Base-by-base conservation (phyloP, 2,113 vertebrate species). In the Poecilia latipinna region DNA sequence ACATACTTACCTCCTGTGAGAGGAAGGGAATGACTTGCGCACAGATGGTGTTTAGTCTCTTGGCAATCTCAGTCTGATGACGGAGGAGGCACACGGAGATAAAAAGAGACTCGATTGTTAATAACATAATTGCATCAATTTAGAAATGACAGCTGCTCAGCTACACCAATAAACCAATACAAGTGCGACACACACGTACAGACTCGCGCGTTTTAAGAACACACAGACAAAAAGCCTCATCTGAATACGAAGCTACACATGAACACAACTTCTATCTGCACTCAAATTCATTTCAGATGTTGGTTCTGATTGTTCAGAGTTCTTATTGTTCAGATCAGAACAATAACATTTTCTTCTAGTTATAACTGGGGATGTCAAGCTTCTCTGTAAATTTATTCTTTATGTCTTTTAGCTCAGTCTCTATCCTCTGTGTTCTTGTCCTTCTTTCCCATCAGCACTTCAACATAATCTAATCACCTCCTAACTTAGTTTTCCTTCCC, bases 21-120 rank as follows among this genome's bases (percentile, higher is more conserved):
- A 98, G 96, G 96, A 98, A 98, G 79, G 97, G 97, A 94, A 98
- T 98, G 95, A 98, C 97, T 96, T 98, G 97, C 89, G 97, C 97
- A 95, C 97, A 98, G 95, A 98, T 98, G 82, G 97, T 98, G 93
- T 98, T 98, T 93, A 98, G 94, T 94, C 97, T 96, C 95, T 98
- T 98, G 91, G 97, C 97, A 77, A 98, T 98, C 95, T 98, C 97
- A 80, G 97, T 98, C 97, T 98, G 93, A 72, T 68, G 91, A 74
- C 84, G 75, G 86, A 82, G 89, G 62, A 91, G 70, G 84, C 84
- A 82, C 28, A 88, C 91, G 90, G 62, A 78, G 69, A 82, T 70
- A 75, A 65, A 78, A 65, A 82, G 81, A 77, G 80, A 85, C 71
- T 81, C 76, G 78, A 84, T 82, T 83, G 80, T 85, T 89, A 86